Evolutionary conservation across 2,113 vertebrate genomes (phyloP).

Genomic region (Sylvia atricapilla): DNA sequence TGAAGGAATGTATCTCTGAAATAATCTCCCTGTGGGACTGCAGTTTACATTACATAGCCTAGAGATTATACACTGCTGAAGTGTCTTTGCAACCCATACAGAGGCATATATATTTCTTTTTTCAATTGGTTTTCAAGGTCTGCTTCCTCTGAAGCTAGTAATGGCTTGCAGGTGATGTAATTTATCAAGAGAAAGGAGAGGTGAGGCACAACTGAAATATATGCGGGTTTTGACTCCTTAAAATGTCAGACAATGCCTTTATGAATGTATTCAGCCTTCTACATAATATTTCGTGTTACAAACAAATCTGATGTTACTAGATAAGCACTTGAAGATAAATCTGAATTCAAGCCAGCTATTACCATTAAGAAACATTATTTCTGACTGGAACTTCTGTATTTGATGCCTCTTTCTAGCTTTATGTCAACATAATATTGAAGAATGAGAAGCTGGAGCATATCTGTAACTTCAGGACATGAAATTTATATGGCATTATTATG

Average conservation of each 20-base stretch:
- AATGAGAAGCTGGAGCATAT: neutral
- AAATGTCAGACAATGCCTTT: slow-evolving; percentile 13
- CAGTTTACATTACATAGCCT: neutral
- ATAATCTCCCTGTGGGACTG: neutral
- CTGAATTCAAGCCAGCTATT: neutral
- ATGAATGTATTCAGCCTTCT: slow-evolving; percentile 17
- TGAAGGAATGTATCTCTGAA: neutral
- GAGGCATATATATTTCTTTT: neutral
- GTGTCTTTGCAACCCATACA: neutral
- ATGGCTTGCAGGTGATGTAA: neutral
- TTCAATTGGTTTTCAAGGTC: slow-evolving; percentile 23
- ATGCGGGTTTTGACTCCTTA: slow-evolving; percentile 9
- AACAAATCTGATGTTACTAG: neutral
- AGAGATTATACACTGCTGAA: neutral
- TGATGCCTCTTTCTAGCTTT: neutral
- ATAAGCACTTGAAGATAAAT: neutral
- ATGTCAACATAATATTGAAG: neutral
- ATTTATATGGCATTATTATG: neutral
- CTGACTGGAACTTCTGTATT: neutral
- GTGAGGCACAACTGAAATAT: neutral
- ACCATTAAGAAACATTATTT: slow-evolving; percentile 1
- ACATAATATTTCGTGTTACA: neutral
- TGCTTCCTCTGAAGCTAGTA: slow-evolving; percentile 9
- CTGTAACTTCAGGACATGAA: neutral
- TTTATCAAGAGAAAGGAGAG: slow-evolving; percentile 19